Conservation (phyloP, 2,113 vertebrate species). For the Rhea americana region DNA sequence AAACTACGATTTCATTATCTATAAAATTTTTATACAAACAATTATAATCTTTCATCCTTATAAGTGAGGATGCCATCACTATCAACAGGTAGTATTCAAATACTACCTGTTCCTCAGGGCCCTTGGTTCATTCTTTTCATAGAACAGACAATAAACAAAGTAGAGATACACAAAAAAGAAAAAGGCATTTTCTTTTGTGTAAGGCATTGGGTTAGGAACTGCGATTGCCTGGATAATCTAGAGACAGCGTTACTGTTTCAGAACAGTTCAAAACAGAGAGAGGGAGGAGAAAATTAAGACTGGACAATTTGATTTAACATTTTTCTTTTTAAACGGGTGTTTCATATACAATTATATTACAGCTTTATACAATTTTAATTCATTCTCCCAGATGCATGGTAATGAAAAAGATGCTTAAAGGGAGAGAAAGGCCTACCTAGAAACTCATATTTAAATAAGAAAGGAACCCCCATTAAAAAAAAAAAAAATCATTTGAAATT, state of each 20-base stretch:
- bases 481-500: not conserved
- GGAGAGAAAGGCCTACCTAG: not conserved
- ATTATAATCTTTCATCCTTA: not conserved
- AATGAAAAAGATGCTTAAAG: not conserved
- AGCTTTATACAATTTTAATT: not conserved
- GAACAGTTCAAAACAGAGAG: not conserved
- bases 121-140: not conserved
- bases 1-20: not conserved
- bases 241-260: not conserved
- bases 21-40: not conserved
- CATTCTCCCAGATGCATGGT: accelerated
- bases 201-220: not conserved
- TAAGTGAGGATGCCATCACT: not conserved
- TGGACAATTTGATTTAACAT: not conserved
- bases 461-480: not conserved
- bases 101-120: not conserved
- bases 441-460: not conserved
- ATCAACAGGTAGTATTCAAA: not conserved
- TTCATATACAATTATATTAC: not conserved
- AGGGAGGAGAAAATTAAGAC: not conserved
- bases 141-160: not conserved
- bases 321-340: not conserved
- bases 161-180: not conserved
- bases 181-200: not conserved
- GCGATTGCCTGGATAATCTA: not conserved